A percentile compares a stretch with the other conserved stretches of the same genome.
phyloP scores from a whole-genome alignment of 2,888 invertebrate species.

The Chymomyza fuscimana region DNA sequence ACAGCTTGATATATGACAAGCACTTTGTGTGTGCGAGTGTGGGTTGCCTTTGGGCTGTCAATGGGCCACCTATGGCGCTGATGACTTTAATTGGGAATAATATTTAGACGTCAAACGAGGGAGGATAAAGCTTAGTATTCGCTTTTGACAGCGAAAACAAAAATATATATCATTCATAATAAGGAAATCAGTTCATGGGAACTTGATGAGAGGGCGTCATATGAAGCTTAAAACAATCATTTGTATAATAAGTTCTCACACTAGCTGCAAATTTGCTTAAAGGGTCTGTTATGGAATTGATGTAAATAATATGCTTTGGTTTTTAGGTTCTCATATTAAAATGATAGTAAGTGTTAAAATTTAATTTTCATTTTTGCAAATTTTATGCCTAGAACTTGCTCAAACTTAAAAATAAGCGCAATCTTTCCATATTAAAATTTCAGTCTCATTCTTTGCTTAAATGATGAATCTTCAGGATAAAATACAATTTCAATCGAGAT shows the following conservation, averaged over 20 bases:
- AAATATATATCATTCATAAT: constrained; percentile 3
- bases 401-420: too few relatives aligned
- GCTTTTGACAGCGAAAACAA: not conserved
- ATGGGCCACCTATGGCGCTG: constrained; percentile 72
- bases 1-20: constrained; percentile 8
- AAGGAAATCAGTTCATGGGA: not conserved
- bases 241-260: not conserved
- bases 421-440: too few relatives aligned
- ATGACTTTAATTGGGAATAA: constrained; percentile 79
- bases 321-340: too few relatives aligned
- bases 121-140: constrained; percentile 20
- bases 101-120: constrained; percentile 76
- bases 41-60: constrained; percentile 37
- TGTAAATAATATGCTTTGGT: too few relatives aligned
- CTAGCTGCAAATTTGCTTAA: not conserved
- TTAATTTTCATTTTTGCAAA: too few relatives aligned
- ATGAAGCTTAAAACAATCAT: not conserved
- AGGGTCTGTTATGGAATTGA: too few relatives aligned
- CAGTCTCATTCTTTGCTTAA: too few relatives aligned
- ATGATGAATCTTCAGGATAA: too few relatives aligned
- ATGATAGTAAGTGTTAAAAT: too few relatives aligned
- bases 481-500: too few relatives aligned
- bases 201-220: not conserved
- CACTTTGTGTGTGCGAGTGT: constrained; percentile 18
- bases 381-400: too few relatives aligned